Conservation (phyloP, 2,113 vertebrate species). For the Poeciliopsis prolifica region DNA sequence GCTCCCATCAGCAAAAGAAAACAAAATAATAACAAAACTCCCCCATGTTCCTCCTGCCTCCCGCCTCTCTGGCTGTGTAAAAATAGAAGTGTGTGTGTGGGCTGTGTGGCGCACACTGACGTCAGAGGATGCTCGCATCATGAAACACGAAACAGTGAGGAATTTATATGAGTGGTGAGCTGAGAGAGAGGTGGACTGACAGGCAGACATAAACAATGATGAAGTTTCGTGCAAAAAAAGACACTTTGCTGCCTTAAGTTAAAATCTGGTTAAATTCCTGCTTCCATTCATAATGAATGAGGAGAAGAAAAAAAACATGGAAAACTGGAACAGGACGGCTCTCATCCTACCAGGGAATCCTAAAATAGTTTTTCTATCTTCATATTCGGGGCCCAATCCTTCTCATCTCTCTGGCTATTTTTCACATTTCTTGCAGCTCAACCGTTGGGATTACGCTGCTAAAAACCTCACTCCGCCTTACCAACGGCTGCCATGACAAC, state of each 20-base stretch:
- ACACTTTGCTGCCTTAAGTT: not conserved
- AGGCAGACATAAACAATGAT: constrained; percentile 23
- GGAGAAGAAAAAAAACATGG: constrained; percentile 15
- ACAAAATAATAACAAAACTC: constrained; percentile 1
- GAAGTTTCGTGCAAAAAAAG: constrained; percentile 16
- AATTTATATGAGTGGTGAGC: constrained; percentile 5
- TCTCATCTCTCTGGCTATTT: constrained; percentile 27
- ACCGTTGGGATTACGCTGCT: constrained; percentile 75
- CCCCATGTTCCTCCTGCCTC: constrained; percentile 15
- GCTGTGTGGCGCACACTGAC: constrained; percentile 61
- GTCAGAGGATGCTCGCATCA: constrained; percentile 65
- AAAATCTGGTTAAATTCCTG: constrained; percentile 25
- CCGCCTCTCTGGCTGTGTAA: constrained; percentile 63
- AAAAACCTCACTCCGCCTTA: constrained; percentile 70
- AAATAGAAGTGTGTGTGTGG: constrained; percentile 66
- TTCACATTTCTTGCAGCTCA: constrained; percentile 72
- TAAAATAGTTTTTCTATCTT: not conserved
- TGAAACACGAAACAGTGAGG: constrained; percentile 25
- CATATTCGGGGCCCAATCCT: constrained; percentile 22
- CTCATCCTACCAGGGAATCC: constrained; percentile 6
- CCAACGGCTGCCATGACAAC: constrained; percentile 84
- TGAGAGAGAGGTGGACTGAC: constrained; percentile 11
- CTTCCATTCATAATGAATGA: constrained; percentile 37
- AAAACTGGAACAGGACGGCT: constrained; percentile 26
- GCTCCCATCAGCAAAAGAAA: not conserved